A percentile compares a stretch with the other conserved stretches of the same genome.
phyloP scores from a whole-genome alignment of 2,797 vertebrate species.

The Pseudochromis fuscus region DNA sequence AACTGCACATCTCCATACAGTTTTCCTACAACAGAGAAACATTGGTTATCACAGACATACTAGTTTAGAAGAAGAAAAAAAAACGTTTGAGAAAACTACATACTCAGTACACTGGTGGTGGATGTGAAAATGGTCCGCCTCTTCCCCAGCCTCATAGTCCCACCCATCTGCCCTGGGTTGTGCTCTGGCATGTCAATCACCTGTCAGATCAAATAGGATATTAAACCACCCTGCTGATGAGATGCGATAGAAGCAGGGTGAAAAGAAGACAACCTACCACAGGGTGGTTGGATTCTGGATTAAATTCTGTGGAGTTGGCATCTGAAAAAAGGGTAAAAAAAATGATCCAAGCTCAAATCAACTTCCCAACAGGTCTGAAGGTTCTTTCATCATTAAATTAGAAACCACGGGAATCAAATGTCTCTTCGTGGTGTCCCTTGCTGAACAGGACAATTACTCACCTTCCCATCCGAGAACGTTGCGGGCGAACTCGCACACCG shows the following conservation, averaged over 20 bases:
- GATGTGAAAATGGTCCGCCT: constrained; percentile 93
- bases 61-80: background rate
- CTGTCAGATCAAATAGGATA: constrained; percentile 76
- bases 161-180: constrained; percentile 95
- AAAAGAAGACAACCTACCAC: constrained; percentile 87
- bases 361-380: background rate
- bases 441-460: constrained; percentile 67
- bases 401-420: constrained; percentile 21
- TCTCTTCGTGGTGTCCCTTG: background rate
- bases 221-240: constrained; percentile 16
- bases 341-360: constrained; percentile 44
- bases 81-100: constrained; percentile 33
- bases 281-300: constrained; percentile 91
- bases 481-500: constrained; percentile 94
- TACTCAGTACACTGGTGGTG: constrained; percentile 90
- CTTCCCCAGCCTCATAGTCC: constrained; percentile 96
- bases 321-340: constrained; percentile 82
- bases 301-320: constrained; percentile 97
- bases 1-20: constrained; percentile 91
- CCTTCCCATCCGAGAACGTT: constrained; percentile 93
- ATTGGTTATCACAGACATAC: constrained; percentile 5
- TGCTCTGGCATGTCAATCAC: constrained; percentile 99
- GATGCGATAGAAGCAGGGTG: constrained; percentile 7
- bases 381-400: constrained; percentile 34
- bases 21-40: constrained; percentile 84